A percentile compares a stretch with the other conserved stretches of the same genome.
These are phyloP conservation scores for Phyllotis vaccarum DNA, from an alignment of 2,797 vertebrate genomes.

Conservation along the genomic window DNA sequence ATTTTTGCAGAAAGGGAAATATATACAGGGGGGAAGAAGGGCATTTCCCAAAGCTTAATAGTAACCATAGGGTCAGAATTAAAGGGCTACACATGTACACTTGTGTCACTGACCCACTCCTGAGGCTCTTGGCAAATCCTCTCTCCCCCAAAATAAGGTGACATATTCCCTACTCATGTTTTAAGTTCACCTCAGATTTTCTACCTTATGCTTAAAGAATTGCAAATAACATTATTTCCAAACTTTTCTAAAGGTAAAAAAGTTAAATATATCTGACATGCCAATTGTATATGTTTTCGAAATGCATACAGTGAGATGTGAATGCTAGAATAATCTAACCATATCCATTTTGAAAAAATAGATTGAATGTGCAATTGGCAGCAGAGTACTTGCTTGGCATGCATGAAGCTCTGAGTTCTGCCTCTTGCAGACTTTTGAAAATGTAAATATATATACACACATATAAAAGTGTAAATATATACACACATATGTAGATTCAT, in stretches of 20 bases:
- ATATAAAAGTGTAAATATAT: background rate
- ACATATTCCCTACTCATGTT: background rate
- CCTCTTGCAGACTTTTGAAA: background rate
- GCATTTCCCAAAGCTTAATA: slow-evolving; percentile 67
- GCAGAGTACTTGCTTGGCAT: background rate
- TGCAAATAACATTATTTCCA: slow-evolving; percentile 32
- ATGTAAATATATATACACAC: background rate
- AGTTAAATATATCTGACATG: background rate
- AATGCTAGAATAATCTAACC: slow-evolving; percentile 12
- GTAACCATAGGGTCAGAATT: background rate
- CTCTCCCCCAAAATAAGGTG: background rate
- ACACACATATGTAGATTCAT: background rate
- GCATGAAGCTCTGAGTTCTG: too few relatives aligned
- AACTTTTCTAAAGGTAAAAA: slow-evolving; percentile 48
- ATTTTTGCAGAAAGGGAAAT: slow-evolving; percentile 71
- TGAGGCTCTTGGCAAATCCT: background rate
- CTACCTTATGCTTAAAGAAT: slow-evolving; percentile 30
- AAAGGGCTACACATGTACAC: background rate
- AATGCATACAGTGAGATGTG: background rate
- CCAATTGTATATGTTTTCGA: background rate
- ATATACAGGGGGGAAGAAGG: slow-evolving; percentile 48
- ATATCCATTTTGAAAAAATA: background rate
- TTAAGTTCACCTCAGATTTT: slow-evolving; percentile 21
- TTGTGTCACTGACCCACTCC: background rate
- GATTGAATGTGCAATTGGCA: background rate